Base-by-base conservation (phyloP, 2,113 vertebrate species). In the Strix uralensis region DNA sequence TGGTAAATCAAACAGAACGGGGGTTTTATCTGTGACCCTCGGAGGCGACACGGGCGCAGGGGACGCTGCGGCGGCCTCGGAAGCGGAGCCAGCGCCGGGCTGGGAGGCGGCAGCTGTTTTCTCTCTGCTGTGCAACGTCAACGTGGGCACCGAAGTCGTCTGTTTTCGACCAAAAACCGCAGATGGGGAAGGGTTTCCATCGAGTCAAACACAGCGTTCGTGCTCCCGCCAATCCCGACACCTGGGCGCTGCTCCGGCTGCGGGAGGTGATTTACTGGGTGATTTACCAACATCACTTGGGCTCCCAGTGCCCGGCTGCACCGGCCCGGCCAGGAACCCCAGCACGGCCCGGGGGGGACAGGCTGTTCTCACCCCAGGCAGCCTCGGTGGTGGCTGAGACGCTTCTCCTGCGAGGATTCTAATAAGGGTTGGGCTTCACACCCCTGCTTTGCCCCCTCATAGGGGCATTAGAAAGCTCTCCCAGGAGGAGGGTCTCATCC, bases 141-240 rank as follows among this genome's bases (percentile, higher is more conserved):
- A 2, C 5, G 2, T 3, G 0, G 65, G 55, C 15, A 4, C 58
- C 9, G 22, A 16, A 32, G 15, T 19, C 27, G 15, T 10, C 52
- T 15, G 15, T 16, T 15, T 10, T 59, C 4, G 2, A 21, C 44
- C 40, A 7, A 19, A 36, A 49, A 10, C 1, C 1, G 0, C 0
- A 0, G 30, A 1, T 9, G 32, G n/a, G 58, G 66, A 42, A 42
- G 32, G 15, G 29, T 51, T 62, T 44, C 20, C 61, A 13, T n/a
- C 2, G 5, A 38, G 32, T 10, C 36, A 4, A 10, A 19, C 47
- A 3, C 10, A 2, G 52, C 5, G 1, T 3, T 44, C 2, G 6
- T 9, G 22, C 40, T 32, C 47, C 23, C 8, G 8, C 17, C 0
- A 1, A 17, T 38, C 59, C 16, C 44, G 16, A 7, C 16, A 8